A percentile compares a stretch with the other conserved stretches of the same genome.
These are phyloP conservation scores for Papilio machaon DNA, from an alignment of 1,140 invertebrate species.

Conservation along the genomic window DNA sequence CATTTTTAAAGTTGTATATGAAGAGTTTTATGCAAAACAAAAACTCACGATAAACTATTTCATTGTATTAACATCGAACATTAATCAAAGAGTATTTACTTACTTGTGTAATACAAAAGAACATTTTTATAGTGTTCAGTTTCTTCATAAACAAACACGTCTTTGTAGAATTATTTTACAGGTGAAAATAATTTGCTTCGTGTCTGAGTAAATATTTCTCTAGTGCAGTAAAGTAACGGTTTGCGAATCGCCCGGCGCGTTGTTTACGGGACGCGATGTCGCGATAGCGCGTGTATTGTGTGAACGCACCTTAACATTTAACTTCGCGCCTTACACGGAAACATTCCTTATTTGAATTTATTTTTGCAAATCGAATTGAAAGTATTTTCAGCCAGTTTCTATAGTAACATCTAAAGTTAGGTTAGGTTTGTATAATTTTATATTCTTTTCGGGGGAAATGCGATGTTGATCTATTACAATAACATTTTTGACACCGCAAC, in stretches of 20 bases:
- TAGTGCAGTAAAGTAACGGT: constrained; percentile 58
- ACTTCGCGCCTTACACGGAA: constrained; percentile 21
- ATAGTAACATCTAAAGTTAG: not conserved
- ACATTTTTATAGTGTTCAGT: not conserved
- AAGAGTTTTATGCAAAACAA: not conserved
- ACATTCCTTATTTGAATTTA: constrained; percentile 26
- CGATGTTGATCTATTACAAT: not conserved
- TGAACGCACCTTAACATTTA: constrained; percentile 45
- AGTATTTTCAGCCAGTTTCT: not conserved
- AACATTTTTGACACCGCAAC: constrained; percentile 34
- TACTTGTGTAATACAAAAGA: not conserved
- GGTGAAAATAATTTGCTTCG: constrained; percentile 15
- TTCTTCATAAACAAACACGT: not conserved
- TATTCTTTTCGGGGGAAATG: not conserved
- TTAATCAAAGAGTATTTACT: not conserved
- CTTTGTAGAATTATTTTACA: not conserved
- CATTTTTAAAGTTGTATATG: not conserved
- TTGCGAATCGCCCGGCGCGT: constrained; percentile 66
- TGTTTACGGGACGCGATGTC: constrained; percentile 67
- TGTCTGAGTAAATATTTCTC: constrained; percentile 52
- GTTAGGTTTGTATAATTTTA: not conserved
- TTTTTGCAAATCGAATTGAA: constrained; percentile 24
- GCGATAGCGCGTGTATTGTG: constrained; percentile 54
- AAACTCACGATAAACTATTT: not conserved
- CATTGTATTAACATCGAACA: not conserved